Conservation (phyloP, 2,888 invertebrate genomes). For the Drosophila sordidula region DNA sequence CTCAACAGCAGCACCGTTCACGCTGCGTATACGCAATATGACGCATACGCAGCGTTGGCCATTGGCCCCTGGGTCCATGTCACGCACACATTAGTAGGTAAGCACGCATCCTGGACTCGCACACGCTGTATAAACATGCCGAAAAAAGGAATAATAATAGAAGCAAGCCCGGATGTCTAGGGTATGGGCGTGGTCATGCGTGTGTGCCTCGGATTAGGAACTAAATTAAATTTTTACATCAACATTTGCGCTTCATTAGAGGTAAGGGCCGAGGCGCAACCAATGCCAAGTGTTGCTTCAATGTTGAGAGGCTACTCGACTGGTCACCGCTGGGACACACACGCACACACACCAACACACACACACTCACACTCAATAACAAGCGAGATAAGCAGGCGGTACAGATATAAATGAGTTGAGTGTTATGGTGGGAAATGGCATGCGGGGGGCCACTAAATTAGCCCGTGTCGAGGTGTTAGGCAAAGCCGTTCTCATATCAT, state of each 20-base stretch:
- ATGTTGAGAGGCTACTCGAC: slow-evolving; percentile 64
- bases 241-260: slow-evolving; percentile 79
- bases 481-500: slow-evolving; percentile 18
- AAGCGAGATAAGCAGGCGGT: slow-evolving; percentile 45
- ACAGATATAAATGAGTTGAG: slow-evolving; percentile 71
- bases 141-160: background rate
- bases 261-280: slow-evolving; percentile 42
- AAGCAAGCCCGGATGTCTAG: no score
- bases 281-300: slow-evolving; percentile 66
- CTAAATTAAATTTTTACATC: slow-evolving; percentile 80
- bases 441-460: slow-evolving; percentile 43
- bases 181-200: slow-evolving; percentile 40
- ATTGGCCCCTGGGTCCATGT: slow-evolving; percentile 65
- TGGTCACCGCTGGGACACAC: slow-evolving; percentile 61
- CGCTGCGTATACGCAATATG: slow-evolving; percentile 68
- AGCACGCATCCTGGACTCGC: slow-evolving; percentile 61
- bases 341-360: slow-evolving; percentile 1
- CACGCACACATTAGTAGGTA: slow-evolving; percentile 76
- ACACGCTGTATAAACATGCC: slow-evolving; percentile 52
- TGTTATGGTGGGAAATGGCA: slow-evolving; percentile 67
- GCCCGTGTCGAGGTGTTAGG: slow-evolving; percentile 40
- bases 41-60: slow-evolving; percentile 24
- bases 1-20: slow-evolving; percentile 20
- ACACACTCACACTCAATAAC: slow-evolving; percentile 16
- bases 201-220: slow-evolving; percentile 69